phyloP scores from a whole-genome alignment of 1,140 invertebrate genomes.

The Leptonema lineaticorne region DNA sequence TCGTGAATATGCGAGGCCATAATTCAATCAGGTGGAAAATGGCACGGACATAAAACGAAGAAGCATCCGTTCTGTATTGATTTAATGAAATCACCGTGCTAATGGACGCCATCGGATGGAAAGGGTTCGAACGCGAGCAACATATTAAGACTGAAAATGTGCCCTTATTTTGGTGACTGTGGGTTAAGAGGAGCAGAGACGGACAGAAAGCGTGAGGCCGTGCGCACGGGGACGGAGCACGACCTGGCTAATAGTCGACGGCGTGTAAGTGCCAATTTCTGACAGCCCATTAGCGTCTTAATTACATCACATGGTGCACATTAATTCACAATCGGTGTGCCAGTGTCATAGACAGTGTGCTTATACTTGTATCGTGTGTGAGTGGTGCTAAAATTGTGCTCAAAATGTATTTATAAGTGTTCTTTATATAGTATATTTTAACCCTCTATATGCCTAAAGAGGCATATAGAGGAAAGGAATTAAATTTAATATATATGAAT shows the following conservation, averaged over 20 bases:
- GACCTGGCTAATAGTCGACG: slow-evolving; percentile 3
- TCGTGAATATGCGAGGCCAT: not conserved
- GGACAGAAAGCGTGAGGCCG: no score
- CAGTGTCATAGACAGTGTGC: not conserved
- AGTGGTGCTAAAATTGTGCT: no score
- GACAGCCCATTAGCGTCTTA: slow-evolving; percentile 23
- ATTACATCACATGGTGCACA: slow-evolving; percentile 9
- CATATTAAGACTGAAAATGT: slow-evolving; percentile 11
- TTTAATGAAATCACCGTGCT: slow-evolving; percentile 33
- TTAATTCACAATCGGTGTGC: not conserved
- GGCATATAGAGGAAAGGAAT: no score
- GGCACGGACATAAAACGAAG: not conserved
- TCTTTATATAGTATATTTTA: no score
- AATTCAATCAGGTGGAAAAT: slow-evolving; percentile 1
- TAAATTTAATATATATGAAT: no score
- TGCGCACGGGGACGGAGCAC: no score
- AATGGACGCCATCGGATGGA: slow-evolving; percentile 13
- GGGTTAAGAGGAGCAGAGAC: no score
- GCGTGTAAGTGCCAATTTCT: slow-evolving; percentile 12
- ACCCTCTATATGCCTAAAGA: no score
- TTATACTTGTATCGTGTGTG: no score
- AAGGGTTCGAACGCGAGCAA: slow-evolving; percentile 17
- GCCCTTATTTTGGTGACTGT: not conserved
- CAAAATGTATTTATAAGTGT: no score
- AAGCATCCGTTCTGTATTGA: slow-evolving; percentile 32